These are phyloP conservation scores for Sebastes hubbsi DNA, from an alignment of 2,797 vertebrate genomes.

Conservation along the genomic window DNA sequence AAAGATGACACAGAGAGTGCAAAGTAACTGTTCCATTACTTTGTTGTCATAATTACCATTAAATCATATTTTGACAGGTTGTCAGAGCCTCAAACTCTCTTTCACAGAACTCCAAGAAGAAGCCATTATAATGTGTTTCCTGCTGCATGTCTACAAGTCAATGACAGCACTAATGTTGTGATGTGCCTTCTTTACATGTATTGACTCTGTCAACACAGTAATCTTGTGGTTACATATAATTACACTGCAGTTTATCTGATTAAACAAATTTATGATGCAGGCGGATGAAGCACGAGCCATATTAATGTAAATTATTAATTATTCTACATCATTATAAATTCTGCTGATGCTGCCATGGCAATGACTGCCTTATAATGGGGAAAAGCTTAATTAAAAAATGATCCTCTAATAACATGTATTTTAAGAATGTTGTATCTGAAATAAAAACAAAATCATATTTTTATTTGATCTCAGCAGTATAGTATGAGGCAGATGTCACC, in stretches of 20 bases:
- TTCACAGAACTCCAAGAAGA: not conserved
- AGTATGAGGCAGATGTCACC: slow-evolving; percentile 18
- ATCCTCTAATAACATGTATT: not conserved
- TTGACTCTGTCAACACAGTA: slow-evolving; percentile 5
- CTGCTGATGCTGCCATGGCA: slow-evolving; percentile 44
- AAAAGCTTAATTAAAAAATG: slow-evolving; percentile 17
- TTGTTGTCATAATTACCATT: slow-evolving; percentile 9
- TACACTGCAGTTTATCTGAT: slow-evolving; percentile 31
- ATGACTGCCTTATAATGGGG: slow-evolving; percentile 3
- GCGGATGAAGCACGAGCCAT: slow-evolving; percentile 29
- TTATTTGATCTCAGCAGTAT: not conserved
- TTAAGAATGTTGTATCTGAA: slow-evolving; percentile 2
- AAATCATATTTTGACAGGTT: slow-evolving; percentile 9
- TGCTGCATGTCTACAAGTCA: not conserved
- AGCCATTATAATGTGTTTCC: not conserved
- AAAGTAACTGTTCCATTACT: slow-evolving; percentile 53
- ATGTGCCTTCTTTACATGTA: not conserved
- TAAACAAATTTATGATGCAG: slow-evolving; percentile 32
- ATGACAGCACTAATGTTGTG: not conserved
- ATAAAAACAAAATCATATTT: not conserved
- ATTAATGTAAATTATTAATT: slow-evolving; percentile 67
- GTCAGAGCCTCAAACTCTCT: not conserved
- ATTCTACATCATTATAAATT: slow-evolving; percentile 47
- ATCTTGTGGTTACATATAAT: slow-evolving; percentile 9
- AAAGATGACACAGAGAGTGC: slow-evolving; percentile 68